Evolutionary conservation across 2,113 vertebrate genomes (phyloP), one percentile per base, ranked within the genome.

Genomic region (Neodon shergylaensis): DNA sequence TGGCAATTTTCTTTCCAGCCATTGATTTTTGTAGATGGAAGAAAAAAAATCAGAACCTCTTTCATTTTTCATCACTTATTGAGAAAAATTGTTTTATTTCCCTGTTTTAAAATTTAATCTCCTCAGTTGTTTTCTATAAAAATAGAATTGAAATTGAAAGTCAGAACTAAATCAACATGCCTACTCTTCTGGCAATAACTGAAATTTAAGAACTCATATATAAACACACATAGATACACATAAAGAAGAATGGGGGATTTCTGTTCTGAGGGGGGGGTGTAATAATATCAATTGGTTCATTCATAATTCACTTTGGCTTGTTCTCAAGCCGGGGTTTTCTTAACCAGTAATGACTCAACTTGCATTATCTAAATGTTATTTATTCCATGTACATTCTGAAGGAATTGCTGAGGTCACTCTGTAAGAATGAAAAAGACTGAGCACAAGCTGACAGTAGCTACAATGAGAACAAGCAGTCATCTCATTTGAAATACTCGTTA

Each of bases 111-210:
- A 82, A 92, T 85, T 76, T 84, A 84, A 82, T 85, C 58, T 61
- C 70, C 92, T 79, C 6, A 12, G 33, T 39, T 76, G 70, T 94
- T 94, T 93, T 72, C 81, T 81, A 47, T 81, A 93, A 90, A 90
- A 95, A 66, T 52, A 31, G 87, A 88, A 95, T 47, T 33, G 26
- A 92, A 92, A 92, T 83, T 70, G 54, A 97, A 97, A 91, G 81
- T 77, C 65, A 73, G 36, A 88, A 74, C 31, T 49, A 82, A 94
- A 66, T 63, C 76, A 49, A 42, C 65, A 61, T 58, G 47, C 44
- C 33, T 63, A 58, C 33, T 82, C 11, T 58, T 94, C 87, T 61
- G 83, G 70, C 19, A 95, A 28, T 91, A 95, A 63, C 68, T 49
- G 4, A 77, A 79, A 16, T 73, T 83, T 83, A 66, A 49, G 88